Conservation (phyloP, 2,888 invertebrate genomes). For the Hemithea aestivaria region DNA sequence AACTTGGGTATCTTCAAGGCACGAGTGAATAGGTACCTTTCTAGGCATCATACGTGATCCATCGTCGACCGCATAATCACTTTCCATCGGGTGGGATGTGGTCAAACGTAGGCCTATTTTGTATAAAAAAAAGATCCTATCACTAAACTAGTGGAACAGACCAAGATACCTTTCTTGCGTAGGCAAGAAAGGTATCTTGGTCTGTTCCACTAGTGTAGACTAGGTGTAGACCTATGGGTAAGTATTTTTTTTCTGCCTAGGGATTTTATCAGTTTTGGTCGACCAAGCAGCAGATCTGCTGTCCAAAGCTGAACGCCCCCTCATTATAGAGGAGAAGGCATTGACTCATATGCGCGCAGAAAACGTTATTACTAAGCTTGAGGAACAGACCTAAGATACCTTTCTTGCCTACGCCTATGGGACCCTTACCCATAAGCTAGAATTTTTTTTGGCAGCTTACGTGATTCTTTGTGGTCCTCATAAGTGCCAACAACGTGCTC, state of each 20-base stretch:
- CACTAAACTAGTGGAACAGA: conserved; percentile 82
- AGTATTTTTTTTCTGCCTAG: conserved; percentile 19
- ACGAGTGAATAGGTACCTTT: no score
- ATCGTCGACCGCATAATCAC: no score
- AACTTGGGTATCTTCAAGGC: no score
- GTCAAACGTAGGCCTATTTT: no score
- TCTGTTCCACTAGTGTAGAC: no score
- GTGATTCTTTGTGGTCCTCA: no score
- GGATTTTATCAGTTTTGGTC: conserved; percentile 82
- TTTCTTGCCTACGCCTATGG: conserved; percentile 97
- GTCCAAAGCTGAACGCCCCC: conserved; percentile 86
- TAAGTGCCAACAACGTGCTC: no score
- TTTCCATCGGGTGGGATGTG: no score
- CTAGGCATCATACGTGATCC: no score
- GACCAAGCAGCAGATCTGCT: conserved; percentile 84
- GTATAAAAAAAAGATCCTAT: conserved; percentile 85
- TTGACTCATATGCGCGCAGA: conserved; percentile 91
- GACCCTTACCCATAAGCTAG: no score
- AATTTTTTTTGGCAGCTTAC: no score
- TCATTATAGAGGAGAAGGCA: conserved; percentile 95
- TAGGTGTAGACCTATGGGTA: conserved; percentile 99
- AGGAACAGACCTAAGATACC: conserved; percentile 87
- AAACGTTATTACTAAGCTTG: conserved; percentile 82
- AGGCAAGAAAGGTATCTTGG: no score
- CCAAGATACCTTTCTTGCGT: conserved; percentile 92